These are phyloP conservation scores for Campoletis sonorensis DNA, from an alignment of 1,140 invertebrate genomes.

Conservation along the genomic window DNA sequence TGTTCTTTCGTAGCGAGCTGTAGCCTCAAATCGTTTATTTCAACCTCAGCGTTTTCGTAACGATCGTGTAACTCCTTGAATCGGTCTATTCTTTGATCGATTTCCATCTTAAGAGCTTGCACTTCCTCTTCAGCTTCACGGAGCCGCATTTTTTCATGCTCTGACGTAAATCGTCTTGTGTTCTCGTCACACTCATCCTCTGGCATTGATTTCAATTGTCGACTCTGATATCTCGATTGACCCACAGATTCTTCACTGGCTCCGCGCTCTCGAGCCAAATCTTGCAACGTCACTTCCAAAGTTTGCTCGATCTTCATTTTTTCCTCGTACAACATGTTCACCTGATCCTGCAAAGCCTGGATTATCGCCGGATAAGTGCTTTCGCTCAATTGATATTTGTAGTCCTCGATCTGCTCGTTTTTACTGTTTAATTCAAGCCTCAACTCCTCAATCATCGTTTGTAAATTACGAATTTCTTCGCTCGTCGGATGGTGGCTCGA, in stretches of 20 bases:
- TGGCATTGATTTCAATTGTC: background rate
- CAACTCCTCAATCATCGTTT: slow-evolving; percentile 56
- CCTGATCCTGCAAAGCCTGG: slow-evolving; percentile 70
- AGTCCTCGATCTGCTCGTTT: slow-evolving; percentile 69
- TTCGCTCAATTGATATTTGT: slow-evolving; percentile 68
- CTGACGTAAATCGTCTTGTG: slow-evolving; percentile 55
- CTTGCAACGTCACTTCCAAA: slow-evolving; percentile 40
- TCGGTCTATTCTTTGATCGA: slow-evolving; percentile 63
- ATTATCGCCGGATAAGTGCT: slow-evolving; percentile 68
- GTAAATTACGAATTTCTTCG: slow-evolving; percentile 50
- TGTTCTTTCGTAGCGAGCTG: slow-evolving; percentile 76
- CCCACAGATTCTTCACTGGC: background rate
- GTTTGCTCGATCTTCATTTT: slow-evolving; percentile 62
- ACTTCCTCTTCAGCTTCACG: slow-evolving; percentile 58
- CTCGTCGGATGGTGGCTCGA: slow-evolving; percentile 57
- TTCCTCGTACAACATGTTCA: slow-evolving; percentile 71
- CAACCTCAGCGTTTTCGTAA: slow-evolving; percentile 77
- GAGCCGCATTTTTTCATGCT: slow-evolving; percentile 29
- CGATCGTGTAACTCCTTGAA: slow-evolving; percentile 77
- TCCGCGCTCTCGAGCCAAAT: slow-evolving; percentile 24
- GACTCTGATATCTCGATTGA: background rate
- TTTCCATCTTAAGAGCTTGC: slow-evolving; percentile 65
- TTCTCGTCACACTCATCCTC: slow-evolving; percentile 46
- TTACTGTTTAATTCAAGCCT: slow-evolving; percentile 63
- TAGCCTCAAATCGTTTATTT: slow-evolving; percentile 74